A percentile compares a stretch with the other conserved stretches of the same genome.
phyloP scores from a whole-genome alignment of 2,797 vertebrate species.

The Thunnus albacares region DNA sequence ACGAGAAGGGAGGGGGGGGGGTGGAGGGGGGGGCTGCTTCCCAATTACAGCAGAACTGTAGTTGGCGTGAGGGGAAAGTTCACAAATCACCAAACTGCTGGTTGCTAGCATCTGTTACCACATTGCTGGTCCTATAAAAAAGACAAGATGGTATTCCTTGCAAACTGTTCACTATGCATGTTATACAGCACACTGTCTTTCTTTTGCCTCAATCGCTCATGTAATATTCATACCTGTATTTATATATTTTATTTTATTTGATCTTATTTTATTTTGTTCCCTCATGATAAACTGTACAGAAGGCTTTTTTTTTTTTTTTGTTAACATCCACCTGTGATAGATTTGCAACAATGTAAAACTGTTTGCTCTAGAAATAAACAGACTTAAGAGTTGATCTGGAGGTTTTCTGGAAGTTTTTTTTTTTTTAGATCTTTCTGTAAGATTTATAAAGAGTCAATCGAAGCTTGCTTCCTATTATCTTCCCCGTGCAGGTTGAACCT shows the following conservation, averaged over 20 bases:
- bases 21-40: conserved; percentile 47
- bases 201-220: conserved; percentile 85
- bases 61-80: conserved; percentile 76
- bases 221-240: conserved; percentile 94
- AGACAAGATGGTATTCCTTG: conserved; percentile 69
- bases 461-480: neutral
- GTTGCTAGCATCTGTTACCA: conserved; percentile 44
- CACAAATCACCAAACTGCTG: conserved; percentile 69
- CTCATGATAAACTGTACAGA: conserved; percentile 94
- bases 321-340: conserved; percentile 94
- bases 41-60: conserved; percentile 82
- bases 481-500: conserved; percentile 21
- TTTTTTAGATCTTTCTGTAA: neutral
- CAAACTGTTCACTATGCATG: conserved; percentile 90
- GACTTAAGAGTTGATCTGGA: conserved; percentile 71
- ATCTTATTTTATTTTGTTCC: conserved; percentile 70
- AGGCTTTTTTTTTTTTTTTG: conserved; percentile 78
- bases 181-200: conserved; percentile 81
- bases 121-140: conserved; percentile 71
- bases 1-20: neutral
- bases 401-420: neutral
- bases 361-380: conserved; percentile 96
- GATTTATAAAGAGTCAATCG: neutral
- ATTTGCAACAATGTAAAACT: conserved; percentile 90
- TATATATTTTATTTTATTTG: conserved; percentile 87